A percentile compares a stretch with the other conserved stretches of the same genome.
These are phyloP conservation scores for Lasioglossum oenotherae DNA, from an alignment of 2,888 invertebrate species.

Conservation along the genomic window DNA sequence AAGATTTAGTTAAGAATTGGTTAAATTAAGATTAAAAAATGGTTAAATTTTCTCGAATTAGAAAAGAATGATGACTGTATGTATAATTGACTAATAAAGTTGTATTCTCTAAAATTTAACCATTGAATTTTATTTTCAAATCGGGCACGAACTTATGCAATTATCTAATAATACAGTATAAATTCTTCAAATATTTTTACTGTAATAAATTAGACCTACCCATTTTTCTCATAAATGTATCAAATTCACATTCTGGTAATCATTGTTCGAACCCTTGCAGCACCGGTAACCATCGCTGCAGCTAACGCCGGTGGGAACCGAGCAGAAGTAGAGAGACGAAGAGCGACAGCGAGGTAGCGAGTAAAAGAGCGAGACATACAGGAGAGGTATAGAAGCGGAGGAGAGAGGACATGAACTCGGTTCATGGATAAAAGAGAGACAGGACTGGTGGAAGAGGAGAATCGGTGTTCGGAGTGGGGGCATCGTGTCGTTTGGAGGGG, in stretches of 20 bases:
- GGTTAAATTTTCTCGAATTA: too few species aligned
- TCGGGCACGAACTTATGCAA: too few species aligned
- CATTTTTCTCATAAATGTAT: too few species aligned
- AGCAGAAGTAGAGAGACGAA: not conserved
- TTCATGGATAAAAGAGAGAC: not conserved
- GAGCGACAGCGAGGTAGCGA: not conserved
- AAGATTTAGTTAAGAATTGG: too few species aligned
- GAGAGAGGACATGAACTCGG: not conserved
- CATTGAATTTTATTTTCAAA: too few species aligned
- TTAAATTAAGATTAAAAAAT: too few species aligned
- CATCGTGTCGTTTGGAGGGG: constrained; percentile 26
- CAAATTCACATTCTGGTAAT: not conserved
- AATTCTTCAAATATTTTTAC: too few species aligned
- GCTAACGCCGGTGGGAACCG: not conserved
- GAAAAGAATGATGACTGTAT: too few species aligned
- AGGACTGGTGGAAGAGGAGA: not conserved
- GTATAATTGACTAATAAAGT: too few species aligned
- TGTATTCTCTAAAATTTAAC: too few species aligned
- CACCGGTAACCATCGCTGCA: constrained; percentile 22
- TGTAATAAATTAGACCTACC: too few species aligned
- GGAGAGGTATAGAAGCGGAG: not conserved
- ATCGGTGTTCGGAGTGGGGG: constrained; percentile 1
- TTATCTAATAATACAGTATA: too few species aligned
- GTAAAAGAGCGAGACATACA: not conserved
- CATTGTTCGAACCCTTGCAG: not conserved